Percentiles rank a stretch among this genome's conserved stretches.
phyloP scores from a whole-genome alignment of 2,797 vertebrate genomes.

The Aphelocoma californica region DNA sequence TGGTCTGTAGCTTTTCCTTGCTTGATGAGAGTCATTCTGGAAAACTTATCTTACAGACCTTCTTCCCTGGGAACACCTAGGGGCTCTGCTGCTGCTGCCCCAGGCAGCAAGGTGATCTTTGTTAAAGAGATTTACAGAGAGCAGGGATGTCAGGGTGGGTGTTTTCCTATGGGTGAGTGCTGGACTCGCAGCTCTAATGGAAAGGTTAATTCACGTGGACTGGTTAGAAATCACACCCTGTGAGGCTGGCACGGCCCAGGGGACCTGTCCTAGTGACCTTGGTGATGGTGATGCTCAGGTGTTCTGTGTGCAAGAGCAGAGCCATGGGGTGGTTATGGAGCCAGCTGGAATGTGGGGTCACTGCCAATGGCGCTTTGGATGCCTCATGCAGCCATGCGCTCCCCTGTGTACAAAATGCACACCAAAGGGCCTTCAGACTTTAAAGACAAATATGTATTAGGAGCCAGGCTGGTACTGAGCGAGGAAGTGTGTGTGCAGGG shows the following conservation, averaged over 20 bases:
- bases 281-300: neutral
- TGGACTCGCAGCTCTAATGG: neutral
- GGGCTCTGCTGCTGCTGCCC: neutral
- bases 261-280: neutral
- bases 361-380: neutral
- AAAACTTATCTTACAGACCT: neutral
- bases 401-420: neutral
- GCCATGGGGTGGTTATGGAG: fast-evolving
- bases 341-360: neutral
- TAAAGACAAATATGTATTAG: neutral
- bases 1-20: neutral
- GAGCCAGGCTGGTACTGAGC: neutral
- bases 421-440: neutral
- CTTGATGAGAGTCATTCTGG: neutral
- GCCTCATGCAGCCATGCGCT: neutral
- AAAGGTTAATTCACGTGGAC: neutral
- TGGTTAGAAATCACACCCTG: neutral
- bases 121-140: neutral
- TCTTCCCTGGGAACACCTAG: neutral
- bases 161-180: neutral
- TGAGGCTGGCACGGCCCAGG: neutral
- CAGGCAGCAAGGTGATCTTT: neutral
- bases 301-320: neutral
- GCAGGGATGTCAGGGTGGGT: neutral
- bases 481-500: neutral